These are phyloP conservation scores for Enteromius mattozi DNA, from an alignment of 2,797 vertebrate species.

Conservation along the genomic window DNA sequence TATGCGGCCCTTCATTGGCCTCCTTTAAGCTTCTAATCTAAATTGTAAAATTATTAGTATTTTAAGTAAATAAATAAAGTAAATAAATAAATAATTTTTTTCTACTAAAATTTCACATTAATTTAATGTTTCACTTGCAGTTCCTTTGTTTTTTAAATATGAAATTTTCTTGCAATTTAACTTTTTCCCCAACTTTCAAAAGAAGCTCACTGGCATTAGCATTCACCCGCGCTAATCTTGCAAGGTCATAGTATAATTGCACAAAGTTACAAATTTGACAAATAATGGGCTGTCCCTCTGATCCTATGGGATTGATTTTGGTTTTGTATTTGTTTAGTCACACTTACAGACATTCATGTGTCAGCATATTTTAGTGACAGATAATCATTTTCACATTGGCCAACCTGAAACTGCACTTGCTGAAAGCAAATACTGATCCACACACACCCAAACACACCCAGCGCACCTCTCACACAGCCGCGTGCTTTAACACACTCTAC, in stretches of 20 bases:
- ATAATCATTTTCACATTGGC: conserved; percentile 41
- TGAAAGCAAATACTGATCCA: conserved; percentile 49
- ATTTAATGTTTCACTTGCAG: neutral
- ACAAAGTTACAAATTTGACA: conserved; percentile 15
- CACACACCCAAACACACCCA: conserved; percentile 53
- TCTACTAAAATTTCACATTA: neutral
- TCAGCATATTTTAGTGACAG: conserved; percentile 45
- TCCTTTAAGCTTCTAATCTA: too few species aligned
- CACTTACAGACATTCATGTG: conserved; percentile 16
- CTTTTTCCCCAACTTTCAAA: neutral
- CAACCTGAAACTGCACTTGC: conserved; percentile 36
- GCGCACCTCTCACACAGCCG: conserved; percentile 28
- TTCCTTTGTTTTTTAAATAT: neutral
- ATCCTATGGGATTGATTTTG: conserved; percentile 14
- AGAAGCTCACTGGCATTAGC: neutral
- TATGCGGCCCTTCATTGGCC: too few species aligned
- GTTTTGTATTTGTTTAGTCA: conserved; percentile 29
- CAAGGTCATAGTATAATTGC: neutral
- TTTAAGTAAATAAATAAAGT: too few species aligned
- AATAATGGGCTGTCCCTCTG: neutral
- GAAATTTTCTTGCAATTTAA: neutral
- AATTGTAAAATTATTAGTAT: too few species aligned
- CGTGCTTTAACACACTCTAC: conserved; percentile 33
- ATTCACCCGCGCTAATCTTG: neutral
- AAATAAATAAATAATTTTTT: too few species aligned